Base-by-base conservation (phyloP, 1,140 invertebrate genomes). In the Drosophila baimaii region DNA sequence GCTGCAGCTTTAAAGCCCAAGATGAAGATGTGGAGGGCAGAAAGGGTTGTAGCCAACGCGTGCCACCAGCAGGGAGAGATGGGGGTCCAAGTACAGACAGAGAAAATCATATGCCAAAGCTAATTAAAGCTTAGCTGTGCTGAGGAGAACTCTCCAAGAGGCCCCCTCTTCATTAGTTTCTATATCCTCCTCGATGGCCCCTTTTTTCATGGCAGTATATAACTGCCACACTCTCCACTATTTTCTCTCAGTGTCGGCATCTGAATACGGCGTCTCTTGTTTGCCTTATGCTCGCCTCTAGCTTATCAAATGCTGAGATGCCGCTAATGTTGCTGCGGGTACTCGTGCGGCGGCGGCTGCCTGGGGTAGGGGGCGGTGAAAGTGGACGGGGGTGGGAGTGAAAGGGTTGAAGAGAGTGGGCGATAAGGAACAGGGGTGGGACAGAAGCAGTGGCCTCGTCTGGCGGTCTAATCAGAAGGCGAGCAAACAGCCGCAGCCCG, bases 381-480 rank as follows among this genome's bases (percentile, higher is more conserved):
- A 9, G 41, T 21, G 69, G 29, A 6, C 15, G 47, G 35, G 9
- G 58, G 17, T 25, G 35, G 64, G 33, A 70, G 65, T 27, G 43
- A 39, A 57, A 27, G 54, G 2, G 41, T 47, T 62, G 37, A 21
- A 51, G n/a, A 21, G 52, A 31, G 25, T 29, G 41, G 21, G 27
- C 5, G 33, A 35, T 5, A 35, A 35, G 12, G 33, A 35, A 35
- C 12, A 35, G 6, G 15, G 41, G 10, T 1, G 12, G n/a, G 15
- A 7, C 23, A 10, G 27, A 10, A 39, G 19, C 19, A 54, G 39
- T 44, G 59, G 66, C 23, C 55, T 66, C 75, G 59, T 64, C 52
- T 51, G 57, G 83, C 77, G 84, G 83, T 88, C 83, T 88, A 88
- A 88, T 88, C 83, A 88, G 84, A 56, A 89, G 77, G 71, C 84